phyloP scores from a whole-genome alignment of 1,140 invertebrate species.

The Macrotrachela quadricornifera region DNA sequence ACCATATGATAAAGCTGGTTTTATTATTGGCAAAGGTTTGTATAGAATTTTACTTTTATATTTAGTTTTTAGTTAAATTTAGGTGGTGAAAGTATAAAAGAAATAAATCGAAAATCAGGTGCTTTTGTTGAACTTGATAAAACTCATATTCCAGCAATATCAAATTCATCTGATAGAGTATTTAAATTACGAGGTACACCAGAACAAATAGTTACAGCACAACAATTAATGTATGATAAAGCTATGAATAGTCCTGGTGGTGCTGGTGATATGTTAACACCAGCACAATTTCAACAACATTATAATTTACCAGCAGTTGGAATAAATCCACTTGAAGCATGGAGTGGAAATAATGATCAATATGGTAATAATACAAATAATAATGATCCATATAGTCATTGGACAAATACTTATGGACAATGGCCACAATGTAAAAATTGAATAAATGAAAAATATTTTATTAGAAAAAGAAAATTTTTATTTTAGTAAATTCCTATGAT shows the following conservation, averaged over 20 bases:
- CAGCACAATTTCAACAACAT: too few relatives aligned
- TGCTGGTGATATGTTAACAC: too few relatives aligned
- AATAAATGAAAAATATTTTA: too few relatives aligned
- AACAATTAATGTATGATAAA: slow-evolving; percentile 8
- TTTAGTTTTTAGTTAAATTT: not conserved
- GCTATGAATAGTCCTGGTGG: not conserved
- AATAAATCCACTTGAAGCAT: not conserved
- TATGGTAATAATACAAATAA: not conserved
- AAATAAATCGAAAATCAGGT: slow-evolving; percentile 29
- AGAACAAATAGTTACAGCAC: slow-evolving; percentile 74
- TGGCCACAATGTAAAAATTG: too few relatives aligned
- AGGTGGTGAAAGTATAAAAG: slow-evolving; percentile 33
- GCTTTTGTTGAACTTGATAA: slow-evolving; percentile 33
- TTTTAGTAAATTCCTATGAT: too few relatives aligned
- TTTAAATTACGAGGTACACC: slow-evolving; percentile 49
- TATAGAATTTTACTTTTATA: not conserved
- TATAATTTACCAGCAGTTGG: too few relatives aligned
- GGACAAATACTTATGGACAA: not conserved
- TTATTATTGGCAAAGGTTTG: slow-evolving; percentile 66
- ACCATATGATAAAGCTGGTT: slow-evolving; percentile 73
- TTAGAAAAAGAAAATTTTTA: too few relatives aligned
- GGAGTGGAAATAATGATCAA: not conserved
- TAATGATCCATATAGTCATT: not conserved
- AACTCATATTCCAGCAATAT: slow-evolving; percentile 11
- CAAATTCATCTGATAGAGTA: slow-evolving; percentile 20